Percentiles rank a stretch among this genome's conserved stretches.
Conservation (phyloP, 2,888 invertebrate genomes). For the Campoplex capitator region DNA sequence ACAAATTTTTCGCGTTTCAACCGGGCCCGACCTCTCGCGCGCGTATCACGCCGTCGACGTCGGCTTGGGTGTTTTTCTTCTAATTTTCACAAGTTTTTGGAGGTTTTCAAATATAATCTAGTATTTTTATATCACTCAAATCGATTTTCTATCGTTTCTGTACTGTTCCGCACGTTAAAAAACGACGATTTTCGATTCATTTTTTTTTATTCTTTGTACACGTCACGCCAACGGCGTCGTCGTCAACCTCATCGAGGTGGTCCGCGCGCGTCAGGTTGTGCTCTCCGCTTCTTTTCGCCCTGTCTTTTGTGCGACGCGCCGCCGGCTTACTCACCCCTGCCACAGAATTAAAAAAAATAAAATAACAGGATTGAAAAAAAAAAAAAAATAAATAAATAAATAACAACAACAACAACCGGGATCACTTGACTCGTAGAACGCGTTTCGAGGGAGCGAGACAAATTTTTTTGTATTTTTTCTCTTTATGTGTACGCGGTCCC, state of each 20-base stretch:
- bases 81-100: constrained; percentile 29
- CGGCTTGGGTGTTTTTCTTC: constrained; percentile 59
- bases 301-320: constrained; percentile 79
- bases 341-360: constrained; percentile 54
- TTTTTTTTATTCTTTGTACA: constrained; percentile 40
- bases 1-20: constrained; percentile 35
- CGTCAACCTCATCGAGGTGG: constrained; percentile 63
- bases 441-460: constrained; percentile 79
- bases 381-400: constrained; percentile 35
- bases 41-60: constrained; percentile 66
- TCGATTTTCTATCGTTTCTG: not conserved
- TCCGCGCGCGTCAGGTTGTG: constrained; percentile 47
- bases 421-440: constrained; percentile 69
- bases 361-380: constrained; percentile 6
- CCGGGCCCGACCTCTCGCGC: constrained; percentile 64
- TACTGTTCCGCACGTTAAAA: constrained; percentile 12
- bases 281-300: constrained; percentile 6
- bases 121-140: not conserved
- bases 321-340: constrained; percentile 84
- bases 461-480: constrained; percentile 59
- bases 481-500: not conserved
- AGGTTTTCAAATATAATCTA: constrained; percentile 31
- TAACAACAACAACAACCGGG: constrained; percentile 28
- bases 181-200: not conserved
- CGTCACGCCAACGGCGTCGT: constrained; percentile 67